Base-by-base conservation (phyloP, 2,888 invertebrate species). In the Protophormia terraenovae region DNA sequence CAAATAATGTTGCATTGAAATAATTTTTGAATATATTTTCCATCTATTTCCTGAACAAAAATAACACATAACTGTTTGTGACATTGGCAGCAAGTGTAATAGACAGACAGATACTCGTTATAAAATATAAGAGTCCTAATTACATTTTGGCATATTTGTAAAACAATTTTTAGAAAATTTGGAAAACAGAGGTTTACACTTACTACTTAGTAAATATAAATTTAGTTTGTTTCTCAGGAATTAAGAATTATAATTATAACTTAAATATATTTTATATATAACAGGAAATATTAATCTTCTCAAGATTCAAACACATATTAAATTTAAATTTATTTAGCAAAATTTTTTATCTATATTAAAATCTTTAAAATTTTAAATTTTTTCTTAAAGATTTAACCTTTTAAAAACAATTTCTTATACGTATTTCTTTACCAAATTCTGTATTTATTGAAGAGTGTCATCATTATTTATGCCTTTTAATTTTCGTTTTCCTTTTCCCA, bases 401-500 rank as follows among this genome's bases (percentile, higher is more conserved):
- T n/a, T n/a, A 14, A 45, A 45, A 29, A 55, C 2, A n/a, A 14
- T 14, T 32, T n/a, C n/a, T 8, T 32, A 4, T 3, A 41, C 14
- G 0, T n/a, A 41, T n/a, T 41, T 41, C 5, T n/a, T 5, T 41
- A n/a, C 41, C n/a, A 3, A 41, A 41, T 4, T 1, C 19, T 67
- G 27, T 47, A 53, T 47, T 69, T 47, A 14, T 7, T 62, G 14
- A 32, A 50, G 3, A 71, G 27, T 62, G 69, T 71, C 62, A 22
- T 71, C 62, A 71, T 60, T n/a, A 53, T 69, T 41, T 71, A 64
- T 79, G 62, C 53, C 27, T 53, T 79, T 79, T 72, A 67, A 71
- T 38, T 71, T 77, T 10, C 12, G 47, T 47, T 41, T 62, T 47
- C 75, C 62, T 62, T 73, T 80, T 58, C 24, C 41, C 29, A 53